Conservation (phyloP, 2,113 vertebrate species). For the Piliocolobus tephrosceles region DNA sequence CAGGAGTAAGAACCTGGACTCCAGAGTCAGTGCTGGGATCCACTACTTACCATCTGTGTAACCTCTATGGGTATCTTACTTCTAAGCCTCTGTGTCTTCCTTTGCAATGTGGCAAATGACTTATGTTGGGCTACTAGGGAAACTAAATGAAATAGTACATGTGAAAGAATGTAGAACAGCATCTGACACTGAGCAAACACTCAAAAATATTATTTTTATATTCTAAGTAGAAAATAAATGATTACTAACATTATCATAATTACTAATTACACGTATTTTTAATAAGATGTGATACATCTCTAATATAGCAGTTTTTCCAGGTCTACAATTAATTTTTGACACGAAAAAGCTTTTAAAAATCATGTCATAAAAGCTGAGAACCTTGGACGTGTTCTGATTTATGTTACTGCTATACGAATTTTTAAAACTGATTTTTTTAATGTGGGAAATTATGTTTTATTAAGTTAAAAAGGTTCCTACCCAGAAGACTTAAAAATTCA, state of each 20-base stretch:
- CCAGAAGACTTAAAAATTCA: conserved; percentile 26
- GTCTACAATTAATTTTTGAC: conserved; percentile 40
- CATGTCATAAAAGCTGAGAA: neutral
- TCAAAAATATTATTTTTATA: neutral
- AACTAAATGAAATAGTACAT: neutral
- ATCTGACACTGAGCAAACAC: neutral
- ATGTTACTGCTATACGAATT: neutral
- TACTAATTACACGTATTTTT: neutral
- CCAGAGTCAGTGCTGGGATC: neutral
- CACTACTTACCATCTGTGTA: neutral
- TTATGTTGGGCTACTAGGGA: neutral
- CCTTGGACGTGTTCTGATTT: neutral
- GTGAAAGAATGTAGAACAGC: neutral
- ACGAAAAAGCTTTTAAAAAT: neutral
- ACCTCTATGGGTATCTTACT: neutral
- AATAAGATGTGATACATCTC: neutral
- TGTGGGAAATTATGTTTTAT: conserved; percentile 11
- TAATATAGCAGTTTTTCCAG: neutral
- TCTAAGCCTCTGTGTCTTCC: neutral
- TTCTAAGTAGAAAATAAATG: neutral
- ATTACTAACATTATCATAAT: neutral
- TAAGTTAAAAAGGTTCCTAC: conserved; percentile 3
- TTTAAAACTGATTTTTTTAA: neutral
- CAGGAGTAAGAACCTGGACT: neutral
- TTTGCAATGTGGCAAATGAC: neutral